Conservation (phyloP, 1,140 invertebrate genomes). For the Nebria ingens region DNA sequence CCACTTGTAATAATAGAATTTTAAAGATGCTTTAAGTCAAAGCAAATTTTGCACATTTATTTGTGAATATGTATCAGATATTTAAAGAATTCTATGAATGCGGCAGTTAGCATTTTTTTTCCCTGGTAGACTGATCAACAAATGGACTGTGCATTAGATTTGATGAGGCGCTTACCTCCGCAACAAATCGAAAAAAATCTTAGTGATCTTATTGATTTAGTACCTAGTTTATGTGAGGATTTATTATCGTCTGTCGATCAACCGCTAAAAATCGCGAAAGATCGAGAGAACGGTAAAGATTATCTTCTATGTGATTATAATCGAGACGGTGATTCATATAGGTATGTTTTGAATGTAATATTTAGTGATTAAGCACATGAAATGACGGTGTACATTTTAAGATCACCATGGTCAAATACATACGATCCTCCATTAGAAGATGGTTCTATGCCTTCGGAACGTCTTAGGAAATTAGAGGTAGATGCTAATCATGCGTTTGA, state of each 20-base stretch:
- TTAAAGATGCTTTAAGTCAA: too few relatives aligned
- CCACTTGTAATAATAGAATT: too few relatives aligned
- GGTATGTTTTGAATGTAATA: conserved; percentile 38
- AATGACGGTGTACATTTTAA: conserved; percentile 35
- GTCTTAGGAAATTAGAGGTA: conserved; percentile 88
- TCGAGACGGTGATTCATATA: conserved; percentile 97
- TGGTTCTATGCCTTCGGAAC: conserved; percentile 96
- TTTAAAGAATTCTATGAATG: too few relatives aligned
- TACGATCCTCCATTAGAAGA: conserved; percentile 97
- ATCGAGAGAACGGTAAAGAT: conserved; percentile 89
- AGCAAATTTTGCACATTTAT: too few relatives aligned
- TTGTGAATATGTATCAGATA: too few relatives aligned
- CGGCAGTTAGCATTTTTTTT: conserved; percentile 8
- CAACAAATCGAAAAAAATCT: conserved; percentile 99
- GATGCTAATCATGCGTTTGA: conserved; percentile 98
- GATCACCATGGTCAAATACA: conserved; percentile 98
- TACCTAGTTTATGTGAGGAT: conserved; percentile 92
- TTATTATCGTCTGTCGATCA: conserved; percentile 96
- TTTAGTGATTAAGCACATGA: conserved; percentile 11
- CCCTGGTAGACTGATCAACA: conserved; percentile 84
- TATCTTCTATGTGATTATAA: conserved; percentile 99
- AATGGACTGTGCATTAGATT: conserved; percentile 96
- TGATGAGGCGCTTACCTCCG: conserved; percentile 96
- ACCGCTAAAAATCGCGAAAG: conserved; percentile 94
- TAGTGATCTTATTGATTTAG: conserved; percentile 93